Evolutionary conservation across 2,797 vertebrate species (phyloP).

Genomic region (Thaleichthys pacificus): DNA sequence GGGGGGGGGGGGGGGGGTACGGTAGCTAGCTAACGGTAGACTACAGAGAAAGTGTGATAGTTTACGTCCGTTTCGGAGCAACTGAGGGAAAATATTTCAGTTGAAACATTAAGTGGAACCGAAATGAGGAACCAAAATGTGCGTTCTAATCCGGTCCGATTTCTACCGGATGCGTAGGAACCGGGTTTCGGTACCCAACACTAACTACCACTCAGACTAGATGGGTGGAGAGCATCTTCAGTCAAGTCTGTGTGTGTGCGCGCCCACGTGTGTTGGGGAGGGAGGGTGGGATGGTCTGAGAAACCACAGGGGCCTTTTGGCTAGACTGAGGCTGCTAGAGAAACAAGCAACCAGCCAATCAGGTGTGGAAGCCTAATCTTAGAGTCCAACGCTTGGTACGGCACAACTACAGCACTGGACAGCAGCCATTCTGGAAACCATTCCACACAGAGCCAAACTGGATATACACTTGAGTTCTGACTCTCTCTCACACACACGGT

Average conservation of each 20-base stretch:
- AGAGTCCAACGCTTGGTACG: constrained; percentile 16
- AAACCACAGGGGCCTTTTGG: background rate
- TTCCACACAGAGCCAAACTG: constrained; percentile 60
- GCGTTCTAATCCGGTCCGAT: too few relatives aligned
- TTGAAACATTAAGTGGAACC: too few relatives aligned
- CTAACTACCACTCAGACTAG: background rate
- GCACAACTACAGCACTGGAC: constrained; percentile 50
- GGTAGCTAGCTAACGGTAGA: too few relatives aligned
- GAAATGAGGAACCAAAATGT: too few relatives aligned
- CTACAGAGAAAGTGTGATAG: too few relatives aligned
- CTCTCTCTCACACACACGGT: constrained; percentile 43
- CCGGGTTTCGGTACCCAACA: too few relatives aligned
- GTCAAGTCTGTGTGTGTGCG: background rate
- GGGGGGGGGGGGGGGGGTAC: too few relatives aligned
- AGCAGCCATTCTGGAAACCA: constrained; percentile 50
- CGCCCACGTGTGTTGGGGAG: background rate
- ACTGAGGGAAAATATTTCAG: too few relatives aligned
- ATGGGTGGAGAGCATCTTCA: background rate
- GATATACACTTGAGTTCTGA: constrained; percentile 43
- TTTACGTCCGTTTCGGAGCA: too few relatives aligned
- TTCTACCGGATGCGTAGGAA: too few relatives aligned
- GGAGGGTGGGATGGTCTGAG: background rate
- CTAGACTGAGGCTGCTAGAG: constrained; percentile 16
- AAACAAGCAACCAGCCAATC: constrained; percentile 26
- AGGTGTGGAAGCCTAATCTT: constrained; percentile 33